A percentile compares a stretch with the other conserved stretches of the same genome.
Evolutionary conservation across 2,113 vertebrate species (phyloP).

Genomic region (Thymallus thymallus): DNA sequence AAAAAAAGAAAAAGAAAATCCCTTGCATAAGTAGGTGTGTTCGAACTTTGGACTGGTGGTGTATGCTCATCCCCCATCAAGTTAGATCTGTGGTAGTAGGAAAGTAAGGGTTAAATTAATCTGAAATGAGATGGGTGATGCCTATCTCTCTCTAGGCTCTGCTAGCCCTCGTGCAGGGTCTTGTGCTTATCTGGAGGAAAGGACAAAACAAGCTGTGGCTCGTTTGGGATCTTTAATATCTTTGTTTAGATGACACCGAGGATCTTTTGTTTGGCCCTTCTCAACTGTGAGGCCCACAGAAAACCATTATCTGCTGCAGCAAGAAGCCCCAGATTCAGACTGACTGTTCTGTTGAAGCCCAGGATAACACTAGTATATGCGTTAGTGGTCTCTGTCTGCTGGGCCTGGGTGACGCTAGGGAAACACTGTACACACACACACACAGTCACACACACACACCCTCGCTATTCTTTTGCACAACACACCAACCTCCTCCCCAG

Average conservation of each 20-base stretch:
- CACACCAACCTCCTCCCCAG: not conserved
- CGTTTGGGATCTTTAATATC: not conserved
- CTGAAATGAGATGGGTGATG: too few species aligned
- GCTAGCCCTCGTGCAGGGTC: not conserved
- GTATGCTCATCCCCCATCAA: too few species aligned
- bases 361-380: not conserved
- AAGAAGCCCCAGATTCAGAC: not conserved
- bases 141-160: too few species aligned
- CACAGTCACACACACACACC: conserved; percentile 17
- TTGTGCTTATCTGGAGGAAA: not conserved
- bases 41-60: too few species aligned
- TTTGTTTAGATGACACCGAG: conserved; percentile 1
- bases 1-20: too few species aligned
- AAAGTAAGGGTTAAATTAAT: too few species aligned
- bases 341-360: not conserved
- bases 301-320: conserved; percentile 12
- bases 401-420: too few species aligned
- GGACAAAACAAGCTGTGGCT: not conserved
- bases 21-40: too few species aligned
- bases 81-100: too few species aligned
- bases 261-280: not conserved
- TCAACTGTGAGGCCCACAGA: conserved; percentile 14
- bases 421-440: not conserved
- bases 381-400: not conserved
- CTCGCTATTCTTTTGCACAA: not conserved